Evolutionary conservation across 2,888 invertebrate species (phyloP), one percentile per base, ranked within the genome.

Genomic region (Icerya purchasi): DNA sequence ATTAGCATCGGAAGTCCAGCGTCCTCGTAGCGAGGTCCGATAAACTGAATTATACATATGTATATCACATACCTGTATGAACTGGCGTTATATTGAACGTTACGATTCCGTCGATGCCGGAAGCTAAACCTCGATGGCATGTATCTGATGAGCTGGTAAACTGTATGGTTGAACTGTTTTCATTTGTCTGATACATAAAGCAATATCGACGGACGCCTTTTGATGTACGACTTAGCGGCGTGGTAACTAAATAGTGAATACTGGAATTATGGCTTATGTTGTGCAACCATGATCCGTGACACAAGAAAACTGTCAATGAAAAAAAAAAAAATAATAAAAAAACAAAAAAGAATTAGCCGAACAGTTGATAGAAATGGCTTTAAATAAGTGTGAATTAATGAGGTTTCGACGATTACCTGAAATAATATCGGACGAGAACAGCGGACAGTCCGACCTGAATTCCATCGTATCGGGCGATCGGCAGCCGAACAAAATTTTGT

Each of bases 251-350:
- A 72, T 84, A 90, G 69, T 85, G 84, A 59, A 86, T 86, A 64
- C 84, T 86, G 54, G 58, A 54, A 55, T 61, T 61, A 50, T 58
- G 57, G 55, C 60, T 62, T 36, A 58, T 57, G 70, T 84, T 84
- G 71, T 90, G 89, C 68, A 84, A 81, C 90, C 90, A 90, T 54
- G 84, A 81, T 57, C 89, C 90, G 72, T 89, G 89, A 71, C 90
- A 90, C 51, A 86, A 85, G 75, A 89, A 90, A 62, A 86, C 89
- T 88, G n/a, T n/a, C n/a, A n/a, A n/a, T n/a, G n/a, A n/a, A n/a
- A n/a, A 22, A 22, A 55, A 62, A 59, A 63, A 62, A 57, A 57
- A 21, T n/a, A 24, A 22, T 51, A 23, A 25, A 21, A 22, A 23
- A 52, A 57, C n/a, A 51, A 53, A 24, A n/a, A 56, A n/a, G 18